Evolutionary conservation across 2,888 invertebrate species (phyloP), one percentile per base, ranked within the genome.

Genomic region (Drosophila fulvimacula): DNA sequence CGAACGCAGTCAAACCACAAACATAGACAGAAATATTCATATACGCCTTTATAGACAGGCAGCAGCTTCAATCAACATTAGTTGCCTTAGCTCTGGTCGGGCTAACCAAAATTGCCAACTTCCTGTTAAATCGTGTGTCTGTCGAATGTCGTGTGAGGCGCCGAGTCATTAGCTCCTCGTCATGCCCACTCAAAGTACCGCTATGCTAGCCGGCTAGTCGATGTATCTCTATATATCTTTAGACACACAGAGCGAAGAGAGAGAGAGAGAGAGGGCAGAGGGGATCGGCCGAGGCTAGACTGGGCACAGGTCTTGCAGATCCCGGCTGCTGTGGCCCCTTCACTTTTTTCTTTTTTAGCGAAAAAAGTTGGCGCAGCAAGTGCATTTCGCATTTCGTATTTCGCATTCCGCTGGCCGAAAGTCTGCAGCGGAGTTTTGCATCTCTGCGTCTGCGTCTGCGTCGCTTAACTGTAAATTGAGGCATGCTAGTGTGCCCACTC

Each of bases 281-380:
- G n/a, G 10, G 32, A 6, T 4, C 7, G 36, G n/a, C 24, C 3
- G 51, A 5, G 51, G 51, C 52, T 52, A 39, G 52, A 63, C 56
- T 57, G 64, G 57, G 61, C 68, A 52, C 56, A 68, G 64, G 64
- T 51, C 64, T 64, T 57, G 69, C 56, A 57, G 57, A 76, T 77
- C 73, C 55, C 77, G 76, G 46, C 72, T 76, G 68, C 63, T 64
- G 73, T 10, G 84, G 71, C 83, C 83, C 83, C 83, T 87, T 84
- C 83, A 87, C 83, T 84, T 84, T 87, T 83, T 85, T 21, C 21
- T 55, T 13, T 34, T 51, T 51, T 38, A 48, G 65, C 34, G 72
- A 76, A 88, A 83, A 88, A 87, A 88, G 87, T 87, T 82, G 86
- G 82, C 74, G 76, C 77, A 64, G 79, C 86, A 87, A 87, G 86